These are phyloP conservation scores for Heteromurus nitidus DNA, from an alignment of 2,888 invertebrate species.

Conservation along the genomic window DNA sequence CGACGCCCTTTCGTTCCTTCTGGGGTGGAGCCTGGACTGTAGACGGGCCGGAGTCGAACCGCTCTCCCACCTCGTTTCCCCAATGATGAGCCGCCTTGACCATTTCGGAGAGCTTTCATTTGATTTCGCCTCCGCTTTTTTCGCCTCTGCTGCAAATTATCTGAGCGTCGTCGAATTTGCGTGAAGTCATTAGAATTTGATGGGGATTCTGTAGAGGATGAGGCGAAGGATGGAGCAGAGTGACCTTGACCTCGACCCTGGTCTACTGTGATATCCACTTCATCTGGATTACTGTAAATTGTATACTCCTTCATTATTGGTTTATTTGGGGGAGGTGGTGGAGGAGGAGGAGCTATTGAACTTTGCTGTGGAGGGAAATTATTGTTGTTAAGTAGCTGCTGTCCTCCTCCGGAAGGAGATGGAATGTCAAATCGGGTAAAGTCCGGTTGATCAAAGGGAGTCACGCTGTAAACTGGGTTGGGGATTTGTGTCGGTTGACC, in stretches of 20 bases:
- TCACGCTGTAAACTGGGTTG: neutral
- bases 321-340: neutral
- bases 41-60: slow-evolving; percentile 2
- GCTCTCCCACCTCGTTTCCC: slow-evolving; percentile 31
- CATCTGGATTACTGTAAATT: slow-evolving; percentile 56
- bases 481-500: slow-evolving; percentile 19
- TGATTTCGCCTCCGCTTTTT: slow-evolving; percentile 30
- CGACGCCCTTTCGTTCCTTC: slow-evolving; percentile 7
- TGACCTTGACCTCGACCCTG: neutral
- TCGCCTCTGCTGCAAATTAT: neutral
- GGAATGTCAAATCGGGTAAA: slow-evolving; percentile 27
- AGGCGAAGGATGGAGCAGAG: too few species aligned
- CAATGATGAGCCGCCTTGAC: neutral
- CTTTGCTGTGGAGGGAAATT: neutral
- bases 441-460: slow-evolving; percentile 24
- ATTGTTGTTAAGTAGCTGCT: neutral
- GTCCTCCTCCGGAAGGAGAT: neutral
- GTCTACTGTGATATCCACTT: slow-evolving; percentile 51
- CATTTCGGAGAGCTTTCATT: neutral
- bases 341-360: neutral
- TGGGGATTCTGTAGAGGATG: neutral
- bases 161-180: neutral
- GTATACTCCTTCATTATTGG: slow-evolving; percentile 43
- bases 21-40: slow-evolving; percentile 16
- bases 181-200: neutral